Conservation (phyloP, 2,888 invertebrate species). For the Apocheima hispidaria region DNA sequence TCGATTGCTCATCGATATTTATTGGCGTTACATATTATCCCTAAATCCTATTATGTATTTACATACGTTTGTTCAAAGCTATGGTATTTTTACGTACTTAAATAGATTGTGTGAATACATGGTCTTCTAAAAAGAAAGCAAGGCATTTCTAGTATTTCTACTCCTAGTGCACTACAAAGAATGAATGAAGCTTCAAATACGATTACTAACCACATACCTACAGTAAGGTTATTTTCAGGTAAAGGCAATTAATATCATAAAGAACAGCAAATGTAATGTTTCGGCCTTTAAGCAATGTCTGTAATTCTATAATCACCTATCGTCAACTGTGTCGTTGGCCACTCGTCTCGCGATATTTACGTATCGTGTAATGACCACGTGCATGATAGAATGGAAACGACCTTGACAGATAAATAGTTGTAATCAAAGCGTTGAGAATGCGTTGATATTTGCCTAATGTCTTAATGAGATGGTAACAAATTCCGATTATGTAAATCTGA, state of each 20-base stretch:
- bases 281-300: not conserved
- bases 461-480: slow-evolving; percentile 10
- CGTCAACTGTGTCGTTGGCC: slow-evolving; percentile 9
- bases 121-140: too few relatives aligned
- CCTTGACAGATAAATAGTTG: slow-evolving; percentile 13
- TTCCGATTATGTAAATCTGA: slow-evolving; percentile 8
- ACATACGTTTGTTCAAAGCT: not conserved
- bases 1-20: slow-evolving; percentile 3
- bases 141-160: too few relatives aligned
- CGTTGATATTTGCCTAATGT: slow-evolving; percentile 7
- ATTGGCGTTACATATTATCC: not conserved
- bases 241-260: not conserved
- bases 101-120: not conserved
- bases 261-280: not conserved
- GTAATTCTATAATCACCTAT: not conserved
- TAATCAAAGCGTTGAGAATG: slow-evolving; percentile 13
- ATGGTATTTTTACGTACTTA: not conserved
- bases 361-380: slow-evolving; percentile 9
- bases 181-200: too few relatives aligned
- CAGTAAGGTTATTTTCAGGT: not conserved
- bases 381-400: slow-evolving; percentile 5
- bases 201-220: too few relatives aligned
- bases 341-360: slow-evolving; percentile 1
- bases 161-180: too few relatives aligned
- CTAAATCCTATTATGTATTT: not conserved